Evolutionary conservation across 2,113 vertebrate genomes (phyloP).

Genomic region (Dromiciops gliroides): DNA sequence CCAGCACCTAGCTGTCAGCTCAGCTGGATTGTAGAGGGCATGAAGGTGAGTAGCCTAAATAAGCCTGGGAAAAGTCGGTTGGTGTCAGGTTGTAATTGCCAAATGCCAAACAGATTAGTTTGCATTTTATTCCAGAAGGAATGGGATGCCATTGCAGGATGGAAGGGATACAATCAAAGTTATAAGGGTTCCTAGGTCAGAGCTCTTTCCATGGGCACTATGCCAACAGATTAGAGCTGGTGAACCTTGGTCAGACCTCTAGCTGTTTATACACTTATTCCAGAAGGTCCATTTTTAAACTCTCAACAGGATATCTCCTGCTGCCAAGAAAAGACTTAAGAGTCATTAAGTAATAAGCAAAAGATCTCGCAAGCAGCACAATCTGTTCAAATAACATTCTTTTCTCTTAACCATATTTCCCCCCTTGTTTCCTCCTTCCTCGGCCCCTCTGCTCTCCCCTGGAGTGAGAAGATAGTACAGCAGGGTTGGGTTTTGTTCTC

Average conservation of each 20-base stretch:
- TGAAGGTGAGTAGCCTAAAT: neutral
- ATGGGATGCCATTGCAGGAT: neutral
- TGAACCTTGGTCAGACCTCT: neutral
- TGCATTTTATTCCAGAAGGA: neutral
- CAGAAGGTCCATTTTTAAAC: neutral
- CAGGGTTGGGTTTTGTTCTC: neutral
- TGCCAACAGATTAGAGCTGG: neutral
- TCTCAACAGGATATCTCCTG: neutral
- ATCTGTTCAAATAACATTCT: conserved; percentile 18
- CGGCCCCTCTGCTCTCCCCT: neutral
- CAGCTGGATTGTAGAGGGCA: neutral
- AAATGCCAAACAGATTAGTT: neutral
- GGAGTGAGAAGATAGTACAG: neutral
- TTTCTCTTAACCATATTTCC: conserved; percentile 12
- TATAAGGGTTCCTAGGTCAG: neutral
- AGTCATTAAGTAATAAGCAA: conserved; percentile 35
- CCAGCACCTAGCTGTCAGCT: neutral
- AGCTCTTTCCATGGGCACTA: neutral
- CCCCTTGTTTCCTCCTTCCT: neutral
- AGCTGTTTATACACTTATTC: neutral
- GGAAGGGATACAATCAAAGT: neutral
- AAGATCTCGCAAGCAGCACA: conserved; percentile 1
- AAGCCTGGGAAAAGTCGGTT: neutral
- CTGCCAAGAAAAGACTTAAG: conserved; percentile 29
- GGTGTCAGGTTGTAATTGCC: neutral